Percentiles rank a stretch among this genome's conserved stretches.
phyloP scores from a whole-genome alignment of 2,113 vertebrate genomes.

The Pygoscelis antarcticus region DNA sequence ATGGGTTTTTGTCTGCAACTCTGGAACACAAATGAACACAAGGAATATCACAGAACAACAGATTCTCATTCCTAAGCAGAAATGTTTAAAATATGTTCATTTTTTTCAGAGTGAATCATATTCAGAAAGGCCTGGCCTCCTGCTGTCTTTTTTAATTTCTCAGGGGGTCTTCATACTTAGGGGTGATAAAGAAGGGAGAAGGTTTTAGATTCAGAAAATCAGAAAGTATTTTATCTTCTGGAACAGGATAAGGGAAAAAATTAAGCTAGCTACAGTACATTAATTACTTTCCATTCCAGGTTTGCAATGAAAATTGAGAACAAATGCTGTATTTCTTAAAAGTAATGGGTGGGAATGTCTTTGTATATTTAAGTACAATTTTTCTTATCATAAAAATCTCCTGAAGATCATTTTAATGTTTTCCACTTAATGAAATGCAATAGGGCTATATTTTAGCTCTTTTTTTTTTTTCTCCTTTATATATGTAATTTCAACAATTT shows the following conservation, averaged over 20 bases:
- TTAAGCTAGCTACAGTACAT: neutral
- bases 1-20: neutral
- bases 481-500: conserved; percentile 11
- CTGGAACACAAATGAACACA: neutral
- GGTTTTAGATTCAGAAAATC: neutral
- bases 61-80: neutral
- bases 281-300: neutral
- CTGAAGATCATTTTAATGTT: neutral
- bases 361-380: neutral
- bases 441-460: neutral
- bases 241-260: neutral
- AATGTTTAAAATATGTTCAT: neutral
- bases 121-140: neutral
- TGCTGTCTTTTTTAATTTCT: neutral
- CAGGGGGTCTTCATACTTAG: neutral
- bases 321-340: neutral
- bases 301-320: conserved; percentile 7
- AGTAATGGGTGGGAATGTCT: neutral
- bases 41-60: neutral
- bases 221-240: neutral
- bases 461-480: conserved; percentile 21
- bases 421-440: neutral
- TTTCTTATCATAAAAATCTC: conserved; percentile 9
- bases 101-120: neutral
- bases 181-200: neutral